Conservation (phyloP, 2,888 invertebrate genomes). For the Bugulina stolonifera region DNA sequence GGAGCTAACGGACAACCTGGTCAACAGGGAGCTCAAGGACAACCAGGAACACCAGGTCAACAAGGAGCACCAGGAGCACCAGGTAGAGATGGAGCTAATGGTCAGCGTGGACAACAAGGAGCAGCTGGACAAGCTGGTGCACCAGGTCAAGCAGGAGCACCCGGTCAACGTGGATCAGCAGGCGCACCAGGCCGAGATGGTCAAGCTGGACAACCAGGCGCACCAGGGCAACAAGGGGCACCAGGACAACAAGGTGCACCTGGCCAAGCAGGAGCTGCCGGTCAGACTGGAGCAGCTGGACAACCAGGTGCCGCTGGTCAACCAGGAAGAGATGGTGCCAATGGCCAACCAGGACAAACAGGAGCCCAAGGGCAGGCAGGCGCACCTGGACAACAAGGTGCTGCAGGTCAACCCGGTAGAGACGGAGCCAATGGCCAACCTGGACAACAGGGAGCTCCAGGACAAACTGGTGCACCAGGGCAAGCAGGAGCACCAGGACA, state of each 20-base stretch:
- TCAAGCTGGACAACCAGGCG: constrained; percentile 25
- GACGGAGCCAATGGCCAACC: background rate
- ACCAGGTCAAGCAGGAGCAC: constrained; percentile 15
- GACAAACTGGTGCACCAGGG: background rate
- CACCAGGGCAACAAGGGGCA: constrained; percentile 26
- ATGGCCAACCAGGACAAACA: constrained; percentile 15
- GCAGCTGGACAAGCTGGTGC: background rate
- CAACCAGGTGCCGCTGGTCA: constrained; percentile 1
- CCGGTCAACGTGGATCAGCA: constrained; percentile 2
- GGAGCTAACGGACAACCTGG: constrained; percentile 1
- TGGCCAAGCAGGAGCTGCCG: constrained; percentile 2
- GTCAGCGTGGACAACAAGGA: constrained; percentile 26
- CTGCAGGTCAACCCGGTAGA: constrained; percentile 2
- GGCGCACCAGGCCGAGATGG: constrained; percentile 28
- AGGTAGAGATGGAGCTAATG: constrained; percentile 28
- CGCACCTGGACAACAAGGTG: constrained; percentile 4
- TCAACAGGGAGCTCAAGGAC: background rate
- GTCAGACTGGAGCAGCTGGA: constrained; percentile 7
- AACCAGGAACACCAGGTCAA: background rate
- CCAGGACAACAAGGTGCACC: constrained; percentile 11
- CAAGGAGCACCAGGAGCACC: constrained; percentile 19
- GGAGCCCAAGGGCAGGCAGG: constrained; percentile 3
- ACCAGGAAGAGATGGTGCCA: constrained; percentile 20
- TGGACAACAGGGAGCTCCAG: background rate
- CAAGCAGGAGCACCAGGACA: background rate